These are phyloP conservation scores for Myotis myotis DNA, from an alignment of 2,797 vertebrate genomes.

Conservation along the genomic window DNA sequence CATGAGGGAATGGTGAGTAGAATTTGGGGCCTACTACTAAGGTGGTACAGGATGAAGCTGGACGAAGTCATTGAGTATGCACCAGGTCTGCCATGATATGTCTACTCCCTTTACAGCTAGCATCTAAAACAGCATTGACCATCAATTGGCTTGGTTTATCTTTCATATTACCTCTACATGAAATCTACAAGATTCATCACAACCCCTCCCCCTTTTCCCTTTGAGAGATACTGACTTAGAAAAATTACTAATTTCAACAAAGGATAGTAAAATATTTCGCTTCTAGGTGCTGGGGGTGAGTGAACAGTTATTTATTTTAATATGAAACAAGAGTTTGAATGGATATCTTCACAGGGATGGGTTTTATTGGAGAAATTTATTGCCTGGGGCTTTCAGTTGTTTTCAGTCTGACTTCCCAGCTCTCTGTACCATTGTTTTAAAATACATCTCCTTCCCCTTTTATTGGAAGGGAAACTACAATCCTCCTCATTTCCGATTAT, in stretches of 20 bases:
- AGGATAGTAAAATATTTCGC: conserved; percentile 44
- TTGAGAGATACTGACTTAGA: not conserved
- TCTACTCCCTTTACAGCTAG: not conserved
- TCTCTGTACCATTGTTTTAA: conserved; percentile 64
- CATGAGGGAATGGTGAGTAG: not conserved
- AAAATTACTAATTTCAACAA: conserved; percentile 47
- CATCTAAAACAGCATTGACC: not conserved
- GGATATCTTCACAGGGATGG: conserved; percentile 39
- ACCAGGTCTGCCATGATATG: not conserved
- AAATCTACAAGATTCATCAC: not conserved
- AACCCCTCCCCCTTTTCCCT: not conserved
- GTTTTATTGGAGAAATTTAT: conserved; percentile 57
- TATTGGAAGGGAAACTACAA: conserved; percentile 62
- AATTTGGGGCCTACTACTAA: not conserved
- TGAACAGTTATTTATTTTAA: conserved; percentile 45
- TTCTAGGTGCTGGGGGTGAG: conserved; percentile 47
- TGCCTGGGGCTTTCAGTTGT: conserved; percentile 64
- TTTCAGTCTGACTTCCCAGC: conserved; percentile 66
- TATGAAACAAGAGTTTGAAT: conserved; percentile 43
- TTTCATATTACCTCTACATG: not conserved
- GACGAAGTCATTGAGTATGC: not conserved
- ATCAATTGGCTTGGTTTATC: conserved; percentile 11
- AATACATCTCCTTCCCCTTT: conserved; percentile 35
- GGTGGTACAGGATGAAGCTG: conserved; percentile 38
- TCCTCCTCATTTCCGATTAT: conserved; percentile 64